phyloP scores from a whole-genome alignment of 2,888 invertebrate genomes.

The Dicycla oo region DNA sequence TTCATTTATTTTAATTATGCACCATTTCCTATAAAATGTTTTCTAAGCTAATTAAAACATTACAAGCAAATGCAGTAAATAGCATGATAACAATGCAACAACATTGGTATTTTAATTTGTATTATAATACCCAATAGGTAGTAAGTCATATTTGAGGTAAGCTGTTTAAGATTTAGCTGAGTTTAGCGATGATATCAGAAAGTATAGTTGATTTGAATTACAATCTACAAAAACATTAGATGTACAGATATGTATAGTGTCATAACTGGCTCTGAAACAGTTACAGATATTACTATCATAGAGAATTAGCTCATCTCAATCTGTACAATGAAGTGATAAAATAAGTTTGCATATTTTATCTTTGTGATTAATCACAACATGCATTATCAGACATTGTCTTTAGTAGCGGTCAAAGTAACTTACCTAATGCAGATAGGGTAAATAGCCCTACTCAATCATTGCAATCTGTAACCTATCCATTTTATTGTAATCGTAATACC shows the following conservation, averaged over 20 bases:
- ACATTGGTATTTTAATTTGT: neutral
- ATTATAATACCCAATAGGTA: too few relatives aligned
- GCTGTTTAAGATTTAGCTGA: neutral
- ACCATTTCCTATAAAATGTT: neutral
- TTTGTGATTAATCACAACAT: slow-evolving; percentile 33
- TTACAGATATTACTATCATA: slow-evolving; percentile 39
- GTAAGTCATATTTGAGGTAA: neutral
- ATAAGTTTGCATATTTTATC: slow-evolving; percentile 26
- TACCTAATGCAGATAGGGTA: neutral
- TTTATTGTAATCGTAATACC: slow-evolving; percentile 24
- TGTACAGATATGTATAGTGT: slow-evolving; percentile 2
- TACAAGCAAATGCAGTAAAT: neutral
- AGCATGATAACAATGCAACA: neutral
- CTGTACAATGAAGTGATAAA: slow-evolving; percentile 27
- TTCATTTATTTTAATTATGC: neutral
- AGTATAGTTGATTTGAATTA: neutral
- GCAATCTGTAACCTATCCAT: slow-evolving; percentile 45
- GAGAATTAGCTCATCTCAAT: slow-evolving; percentile 40
- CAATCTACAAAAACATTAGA: neutral
- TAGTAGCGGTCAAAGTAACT: slow-evolving; percentile 1
- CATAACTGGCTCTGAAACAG: slow-evolving; percentile 23
- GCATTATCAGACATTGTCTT: slow-evolving; percentile 26
- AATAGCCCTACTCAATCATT: slow-evolving; percentile 44
- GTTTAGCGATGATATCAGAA: neutral
- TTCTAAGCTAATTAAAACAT: neutral